Evolutionary conservation across 2,113 vertebrate species (phyloP).

Genomic region (Perca schrenkii): DNA sequence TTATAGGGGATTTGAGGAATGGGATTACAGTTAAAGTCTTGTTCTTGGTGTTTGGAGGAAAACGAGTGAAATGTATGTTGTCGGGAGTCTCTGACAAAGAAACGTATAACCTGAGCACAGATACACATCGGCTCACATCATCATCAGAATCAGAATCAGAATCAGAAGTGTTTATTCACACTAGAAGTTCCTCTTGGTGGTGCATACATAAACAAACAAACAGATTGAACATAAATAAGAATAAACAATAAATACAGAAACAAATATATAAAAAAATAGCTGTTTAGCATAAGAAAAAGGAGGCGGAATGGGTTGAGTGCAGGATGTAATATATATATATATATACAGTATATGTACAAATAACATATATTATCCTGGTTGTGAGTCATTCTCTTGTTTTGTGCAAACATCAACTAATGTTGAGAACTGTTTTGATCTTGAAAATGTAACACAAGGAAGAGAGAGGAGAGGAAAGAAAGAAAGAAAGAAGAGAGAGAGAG

Average conservation of each 20-base stretch:
- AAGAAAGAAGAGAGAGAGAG: conserved; percentile 34
- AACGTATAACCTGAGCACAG: neutral
- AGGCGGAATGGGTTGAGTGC: no score
- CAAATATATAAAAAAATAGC: no score
- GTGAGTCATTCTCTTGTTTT: conserved; percentile 9
- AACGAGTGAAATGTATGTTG: neutral
- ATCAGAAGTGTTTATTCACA: no score
- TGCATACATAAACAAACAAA: no score
- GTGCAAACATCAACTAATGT: conserved; percentile 30
- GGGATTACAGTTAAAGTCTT: neutral
- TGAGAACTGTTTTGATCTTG: conserved; percentile 55
- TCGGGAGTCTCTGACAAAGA: neutral
- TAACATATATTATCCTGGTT: no score
- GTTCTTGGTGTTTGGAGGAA: neutral
- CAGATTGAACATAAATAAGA: no score
- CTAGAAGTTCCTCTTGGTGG: no score
- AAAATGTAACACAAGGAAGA: conserved; percentile 50
- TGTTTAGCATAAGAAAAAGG: no score
- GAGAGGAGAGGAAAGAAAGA: conserved; percentile 13
- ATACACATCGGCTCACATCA: conserved; percentile 8
- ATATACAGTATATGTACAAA: no score
- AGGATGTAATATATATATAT: no score
- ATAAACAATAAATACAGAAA: no score
- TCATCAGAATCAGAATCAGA: no score
- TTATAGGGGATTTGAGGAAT: neutral